These are phyloP conservation scores for Montipora sp. DNA, from an alignment of 64 coral and sea anemone genomes.

Conservation along the genomic window DNA sequence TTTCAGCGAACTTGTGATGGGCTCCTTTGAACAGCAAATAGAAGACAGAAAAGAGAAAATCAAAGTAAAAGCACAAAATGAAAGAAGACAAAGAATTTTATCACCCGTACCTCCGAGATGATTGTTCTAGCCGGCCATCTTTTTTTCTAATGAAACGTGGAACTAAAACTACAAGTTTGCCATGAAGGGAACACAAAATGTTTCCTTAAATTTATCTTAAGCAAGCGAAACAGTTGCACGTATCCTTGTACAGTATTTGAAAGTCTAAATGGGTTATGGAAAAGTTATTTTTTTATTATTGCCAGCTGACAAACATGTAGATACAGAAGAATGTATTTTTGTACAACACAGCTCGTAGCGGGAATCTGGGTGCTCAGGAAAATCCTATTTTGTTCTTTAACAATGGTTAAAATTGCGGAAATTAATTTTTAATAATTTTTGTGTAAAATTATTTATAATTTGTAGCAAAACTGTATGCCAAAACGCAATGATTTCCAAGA, in stretches of 20 bases:
- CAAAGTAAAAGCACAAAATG: constrained; percentile 85
- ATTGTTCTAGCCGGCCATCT: too few relatives aligned
- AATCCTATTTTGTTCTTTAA: neutral
- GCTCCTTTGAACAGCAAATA: constrained; percentile 82
- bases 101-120: constrained; percentile 53
- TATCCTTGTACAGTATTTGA: neutral
- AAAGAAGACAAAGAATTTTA: constrained; percentile 80
- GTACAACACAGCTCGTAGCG: neutral
- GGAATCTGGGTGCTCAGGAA: neutral
- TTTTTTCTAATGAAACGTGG: too few relatives aligned
- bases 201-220: neutral
- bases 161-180: too few relatives aligned
- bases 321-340: neutral
- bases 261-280: too few relatives aligned
- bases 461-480: neutral
- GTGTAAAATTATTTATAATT: neutral
- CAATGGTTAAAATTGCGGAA: neutral
- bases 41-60: constrained; percentile 97
- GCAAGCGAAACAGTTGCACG: neutral
- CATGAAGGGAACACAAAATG: neutral
- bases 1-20: constrained; percentile 94
- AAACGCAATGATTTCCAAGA: too few relatives aligned
- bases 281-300: neutral
- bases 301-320: neutral
- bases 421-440: neutral